A percentile compares a stretch with the other conserved stretches of the same genome.
phyloP scores from a whole-genome alignment of 2,888 invertebrate species.

The Cyclophora albipunctata region DNA sequence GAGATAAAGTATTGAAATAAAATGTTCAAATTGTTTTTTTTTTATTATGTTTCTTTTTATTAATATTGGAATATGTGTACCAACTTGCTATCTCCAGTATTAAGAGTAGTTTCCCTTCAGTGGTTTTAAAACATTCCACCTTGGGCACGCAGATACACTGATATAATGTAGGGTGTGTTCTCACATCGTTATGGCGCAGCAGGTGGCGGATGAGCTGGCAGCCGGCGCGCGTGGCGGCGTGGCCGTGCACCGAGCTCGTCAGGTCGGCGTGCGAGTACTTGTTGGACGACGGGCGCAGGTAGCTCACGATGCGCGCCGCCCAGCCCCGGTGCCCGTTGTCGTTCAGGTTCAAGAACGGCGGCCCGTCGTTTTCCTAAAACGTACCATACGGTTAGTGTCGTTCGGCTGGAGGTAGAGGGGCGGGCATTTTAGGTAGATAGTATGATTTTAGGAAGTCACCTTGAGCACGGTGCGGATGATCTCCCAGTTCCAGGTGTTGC shows the following conservation, averaged over 20 bases:
- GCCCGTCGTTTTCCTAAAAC: conserved; percentile 48
- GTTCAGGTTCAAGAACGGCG: conserved; percentile 48
- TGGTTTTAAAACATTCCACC: no score
- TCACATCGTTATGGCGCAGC: conserved; percentile 78
- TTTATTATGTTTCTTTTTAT: no score
- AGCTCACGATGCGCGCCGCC: conserved; percentile 84
- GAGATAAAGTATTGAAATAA: no score
- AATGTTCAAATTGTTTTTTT: no score
- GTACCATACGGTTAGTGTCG: neutral
- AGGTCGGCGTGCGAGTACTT: conserved; percentile 90
- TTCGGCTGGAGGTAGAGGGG: no score
- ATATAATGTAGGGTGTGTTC: conserved; percentile 7
- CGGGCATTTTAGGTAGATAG: no score
- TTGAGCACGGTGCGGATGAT: conserved; percentile 88
- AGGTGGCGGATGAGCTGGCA: conserved; percentile 86
- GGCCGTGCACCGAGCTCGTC: conserved; percentile 69
- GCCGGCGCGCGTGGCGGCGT: conserved; percentile 79
- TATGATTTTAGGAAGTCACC: conserved; percentile 50
- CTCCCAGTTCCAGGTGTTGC: conserved; percentile 94
- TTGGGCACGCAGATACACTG: no score
- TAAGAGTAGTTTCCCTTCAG: no score
- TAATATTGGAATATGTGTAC: no score
- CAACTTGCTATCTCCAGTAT: no score
- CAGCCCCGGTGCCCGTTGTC: conserved; percentile 64
- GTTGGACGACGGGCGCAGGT: conserved; percentile 90